A percentile compares a stretch with the other conserved stretches of the same genome.
These are phyloP conservation scores for Tympanuchus pallidicinctus DNA, from an alignment of 2,113 vertebrate genomes.

Conservation along the genomic window DNA sequence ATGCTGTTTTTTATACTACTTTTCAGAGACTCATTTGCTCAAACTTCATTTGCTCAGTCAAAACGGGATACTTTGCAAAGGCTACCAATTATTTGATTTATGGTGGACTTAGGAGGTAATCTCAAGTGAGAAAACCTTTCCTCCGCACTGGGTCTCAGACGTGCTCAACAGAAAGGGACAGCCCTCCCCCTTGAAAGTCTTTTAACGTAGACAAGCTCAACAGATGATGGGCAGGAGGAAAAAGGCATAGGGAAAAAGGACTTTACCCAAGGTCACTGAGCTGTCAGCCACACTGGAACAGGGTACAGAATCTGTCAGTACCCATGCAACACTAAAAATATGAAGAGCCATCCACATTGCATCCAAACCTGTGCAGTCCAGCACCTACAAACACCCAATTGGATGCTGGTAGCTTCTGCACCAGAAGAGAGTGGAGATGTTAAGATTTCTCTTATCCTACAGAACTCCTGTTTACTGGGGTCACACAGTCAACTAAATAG, in stretches of 20 bases:
- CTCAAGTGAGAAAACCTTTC: not conserved
- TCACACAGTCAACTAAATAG: not conserved
- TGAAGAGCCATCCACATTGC: not conserved
- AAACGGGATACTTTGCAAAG: not conserved
- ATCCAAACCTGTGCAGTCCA: not conserved
- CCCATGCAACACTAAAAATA: not conserved
- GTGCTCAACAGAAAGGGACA: not conserved
- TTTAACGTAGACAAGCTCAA: not conserved
- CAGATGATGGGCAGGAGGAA: not conserved
- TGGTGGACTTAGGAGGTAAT: not conserved
- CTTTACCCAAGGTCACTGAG: not conserved
- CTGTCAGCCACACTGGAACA: not conserved
- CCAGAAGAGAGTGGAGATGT: not conserved
- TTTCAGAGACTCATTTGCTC: not conserved
- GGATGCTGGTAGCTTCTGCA: not conserved
- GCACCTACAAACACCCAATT: not conserved
- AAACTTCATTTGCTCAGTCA: not conserved
- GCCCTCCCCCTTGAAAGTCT: not conserved
- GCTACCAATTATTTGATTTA: not conserved
- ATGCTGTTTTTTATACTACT: not conserved
- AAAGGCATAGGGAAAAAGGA: not conserved
- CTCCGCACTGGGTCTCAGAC: not conserved
- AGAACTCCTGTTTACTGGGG: not conserved
- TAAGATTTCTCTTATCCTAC: not conserved
- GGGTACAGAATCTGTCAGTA: not conserved